Evolutionary conservation across 2,113 vertebrate species (phyloP), one percentile per base, ranked within the genome.

Genomic region (Dunckerocampus dactyliophorus): DNA sequence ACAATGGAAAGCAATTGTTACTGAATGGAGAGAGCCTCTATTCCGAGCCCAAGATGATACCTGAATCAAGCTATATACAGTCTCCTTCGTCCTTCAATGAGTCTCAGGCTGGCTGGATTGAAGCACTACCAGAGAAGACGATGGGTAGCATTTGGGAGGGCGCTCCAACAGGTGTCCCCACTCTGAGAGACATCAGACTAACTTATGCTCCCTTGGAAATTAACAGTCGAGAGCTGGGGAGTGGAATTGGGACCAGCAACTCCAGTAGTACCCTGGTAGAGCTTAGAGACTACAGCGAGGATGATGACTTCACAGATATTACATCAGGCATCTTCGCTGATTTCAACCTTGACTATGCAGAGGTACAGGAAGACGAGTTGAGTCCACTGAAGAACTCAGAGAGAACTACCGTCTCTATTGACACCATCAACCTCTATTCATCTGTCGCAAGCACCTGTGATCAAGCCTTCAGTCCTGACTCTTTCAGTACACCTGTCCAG

Each of bases 301-400:
- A 87, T 0, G 83, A 89, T 8, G 84, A 90, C 68, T 77, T 89
- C 0, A 82, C 90, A 0, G 92, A 95, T 62, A 88, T 93, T 48
- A 92, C 93, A 1, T 93, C 92, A 0, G 91, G 92, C 0, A 67
- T 92, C 62, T 93, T 94, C 77, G 87, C 90, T 0, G 92, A 93
- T 68, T 85, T 91, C 70, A 89, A 93, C 8, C 80, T 90, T 8
- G 93, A 93, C 0, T 91, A 84, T 22, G 84, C 59, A 0, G 92
- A 93, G 67, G 78, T 83, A 42, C 89, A 34, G 0, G 92, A 91
- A 1, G 62, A 77, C 12, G 81, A 81, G 0, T 52, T 85, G 24
- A 89, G 89, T 66, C 88, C 90, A 7, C 55, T 92, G 59, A 94
- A 92, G 83, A 93, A 92, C 82, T 90, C 86, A 57, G 90, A 82